Percentiles rank a stretch among this genome's conserved stretches.
These are phyloP conservation scores for Tupaia chinensis DNA, from an alignment of 2,113 vertebrate genomes.

Conservation along the genomic window DNA sequence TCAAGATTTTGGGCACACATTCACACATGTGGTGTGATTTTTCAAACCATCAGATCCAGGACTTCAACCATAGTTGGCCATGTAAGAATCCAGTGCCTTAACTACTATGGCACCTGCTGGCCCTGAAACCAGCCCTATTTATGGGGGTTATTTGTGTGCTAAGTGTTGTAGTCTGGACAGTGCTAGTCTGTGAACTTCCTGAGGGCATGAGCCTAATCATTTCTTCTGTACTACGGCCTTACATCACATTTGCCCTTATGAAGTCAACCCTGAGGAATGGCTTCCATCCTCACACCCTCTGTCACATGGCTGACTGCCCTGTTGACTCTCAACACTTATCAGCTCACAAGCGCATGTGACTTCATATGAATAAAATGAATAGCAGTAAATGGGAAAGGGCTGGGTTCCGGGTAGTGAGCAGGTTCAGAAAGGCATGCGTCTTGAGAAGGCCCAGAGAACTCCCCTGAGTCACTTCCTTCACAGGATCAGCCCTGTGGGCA, in stretches of 20 bases:
- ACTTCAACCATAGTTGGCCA: too few species aligned
- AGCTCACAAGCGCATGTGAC: not conserved
- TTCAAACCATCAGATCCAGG: too few species aligned
- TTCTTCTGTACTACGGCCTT: not conserved
- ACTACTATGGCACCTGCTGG: too few species aligned
- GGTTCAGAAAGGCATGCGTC: not conserved
- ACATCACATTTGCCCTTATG: accelerated
- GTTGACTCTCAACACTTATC: not conserved
- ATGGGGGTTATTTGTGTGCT: not conserved
- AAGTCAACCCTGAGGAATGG: not conserved
- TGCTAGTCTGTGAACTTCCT: not conserved
- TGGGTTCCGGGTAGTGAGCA: not conserved
- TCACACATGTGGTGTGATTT: too few species aligned
- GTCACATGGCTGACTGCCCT: not conserved
- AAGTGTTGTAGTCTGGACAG: not conserved
- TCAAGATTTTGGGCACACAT: too few species aligned
- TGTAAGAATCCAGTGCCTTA: too few species aligned
- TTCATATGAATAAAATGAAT: not conserved
- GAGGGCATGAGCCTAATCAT: not conserved
- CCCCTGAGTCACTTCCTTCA: conserved; percentile 22
- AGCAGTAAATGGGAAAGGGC: not conserved
- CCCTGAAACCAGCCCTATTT: too few species aligned
- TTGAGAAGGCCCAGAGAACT: not conserved
- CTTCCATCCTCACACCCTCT: not conserved
- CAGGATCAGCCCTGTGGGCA: not conserved